A percentile compares a stretch with the other conserved stretches of the same genome.
phyloP scores from a whole-genome alignment of 1,140 invertebrate species.

The Polyergus mexicanus region DNA sequence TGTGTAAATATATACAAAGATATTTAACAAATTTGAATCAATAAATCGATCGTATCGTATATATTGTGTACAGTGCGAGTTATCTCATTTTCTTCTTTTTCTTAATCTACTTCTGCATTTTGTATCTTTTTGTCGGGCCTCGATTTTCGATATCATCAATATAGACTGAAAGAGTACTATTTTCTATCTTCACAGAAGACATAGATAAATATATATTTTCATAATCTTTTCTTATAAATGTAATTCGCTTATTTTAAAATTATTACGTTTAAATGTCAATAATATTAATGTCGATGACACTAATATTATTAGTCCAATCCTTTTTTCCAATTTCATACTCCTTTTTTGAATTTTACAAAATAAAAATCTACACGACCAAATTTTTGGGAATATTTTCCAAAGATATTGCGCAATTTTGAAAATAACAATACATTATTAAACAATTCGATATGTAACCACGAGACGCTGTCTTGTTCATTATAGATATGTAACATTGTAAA shows the following conservation, averaged over 20 bases:
- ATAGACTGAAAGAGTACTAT: conserved; percentile 87
- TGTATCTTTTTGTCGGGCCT: conserved; percentile 77
- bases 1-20: conserved; percentile 80
- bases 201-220: conserved; percentile 88
- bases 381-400: conserved; percentile 67
- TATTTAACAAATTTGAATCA: conserved; percentile 79
- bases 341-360: conserved; percentile 77
- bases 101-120: conserved; percentile 83
- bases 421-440: conserved; percentile 44
- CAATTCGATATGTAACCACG: conserved; percentile 63
- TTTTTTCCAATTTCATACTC: conserved; percentile 81
- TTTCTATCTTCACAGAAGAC: conserved; percentile 89
- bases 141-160: conserved; percentile 85
- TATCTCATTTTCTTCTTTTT: conserved; percentile 59
- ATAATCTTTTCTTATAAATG: conserved; percentile 87
- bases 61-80: conserved; percentile 77
- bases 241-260: conserved; percentile 86
- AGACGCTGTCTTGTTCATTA: not conserved
- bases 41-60: conserved; percentile 72
- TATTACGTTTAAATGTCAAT: conserved; percentile 87
- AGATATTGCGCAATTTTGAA: conserved; percentile 63
- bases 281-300: conserved; percentile 86
- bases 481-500: conserved; percentile 12
- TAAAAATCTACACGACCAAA: conserved; percentile 71
- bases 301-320: too few species aligned